A percentile compares a stretch with the other conserved stretches of the same genome.
phyloP scores from a whole-genome alignment of 2,113 vertebrate genomes.

The Tragelaphus strepsiceros region DNA sequence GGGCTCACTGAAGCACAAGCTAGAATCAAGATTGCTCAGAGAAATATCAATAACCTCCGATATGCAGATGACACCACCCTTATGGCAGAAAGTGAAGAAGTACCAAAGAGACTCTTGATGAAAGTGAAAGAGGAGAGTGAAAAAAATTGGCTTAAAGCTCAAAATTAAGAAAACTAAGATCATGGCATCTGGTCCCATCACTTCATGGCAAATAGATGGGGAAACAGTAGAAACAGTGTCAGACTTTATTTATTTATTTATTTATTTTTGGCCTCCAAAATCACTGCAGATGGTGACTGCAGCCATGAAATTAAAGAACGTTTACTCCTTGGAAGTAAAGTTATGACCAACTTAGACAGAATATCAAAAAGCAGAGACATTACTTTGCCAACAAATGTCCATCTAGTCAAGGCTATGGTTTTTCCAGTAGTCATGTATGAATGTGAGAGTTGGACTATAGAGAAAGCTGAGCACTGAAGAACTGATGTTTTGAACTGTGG shows the following conservation, averaged over 20 bases:
- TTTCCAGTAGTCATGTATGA: no score
- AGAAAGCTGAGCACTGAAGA: no score
- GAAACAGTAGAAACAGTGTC: neutral
- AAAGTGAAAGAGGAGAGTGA: neutral
- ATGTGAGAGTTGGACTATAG: no score
- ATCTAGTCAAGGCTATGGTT: no score
- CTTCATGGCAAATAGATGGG: neutral
- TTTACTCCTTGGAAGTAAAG: neutral
- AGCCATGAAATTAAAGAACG: neutral
- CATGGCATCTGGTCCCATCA: neutral
- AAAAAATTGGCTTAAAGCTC: neutral
- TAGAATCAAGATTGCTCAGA: accelerated
- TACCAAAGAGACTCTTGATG: neutral
- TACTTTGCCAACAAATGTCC: no score
- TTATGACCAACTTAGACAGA: neutral
- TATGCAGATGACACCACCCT: neutral
- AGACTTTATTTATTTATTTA: neutral
- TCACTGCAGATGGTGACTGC: neutral
- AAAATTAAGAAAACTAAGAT: neutral
- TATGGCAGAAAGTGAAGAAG: neutral
- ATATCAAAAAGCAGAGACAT: neutral
- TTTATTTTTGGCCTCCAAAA: accelerated
- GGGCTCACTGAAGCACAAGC: neutral
- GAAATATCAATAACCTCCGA: neutral
- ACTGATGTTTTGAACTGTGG: no score